Percentiles rank a stretch among this genome's conserved stretches.
Conservation (phyloP, 2,113 vertebrate genomes). For the Triplophysa tibetana region DNA sequence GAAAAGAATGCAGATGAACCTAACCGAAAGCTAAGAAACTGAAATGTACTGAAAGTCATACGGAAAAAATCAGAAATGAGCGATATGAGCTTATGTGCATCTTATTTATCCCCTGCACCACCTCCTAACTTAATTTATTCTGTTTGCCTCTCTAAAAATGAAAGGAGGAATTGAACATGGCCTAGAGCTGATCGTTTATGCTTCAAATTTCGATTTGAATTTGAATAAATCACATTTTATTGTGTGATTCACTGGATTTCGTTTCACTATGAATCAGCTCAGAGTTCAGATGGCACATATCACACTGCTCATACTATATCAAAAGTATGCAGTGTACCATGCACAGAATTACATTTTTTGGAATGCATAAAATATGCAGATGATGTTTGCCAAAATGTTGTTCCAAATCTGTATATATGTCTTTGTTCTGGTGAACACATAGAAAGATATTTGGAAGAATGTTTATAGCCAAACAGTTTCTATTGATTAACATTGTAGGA, state of each 20-base stretch:
- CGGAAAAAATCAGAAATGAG: not conserved
- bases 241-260: conserved; percentile 13
- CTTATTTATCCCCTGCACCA: not conserved
- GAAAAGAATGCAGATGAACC: not conserved
- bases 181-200: conserved; percentile 13
- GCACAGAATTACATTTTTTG: not conserved
- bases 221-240: conserved; percentile 17
- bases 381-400: too few species aligned
- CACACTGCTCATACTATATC: not conserved
- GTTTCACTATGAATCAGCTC: conserved; percentile 27
- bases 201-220: conserved; percentile 2
- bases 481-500: too few species aligned
- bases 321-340: not conserved
- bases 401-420: too few species aligned
- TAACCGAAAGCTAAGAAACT: not conserved
- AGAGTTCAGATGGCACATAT: not conserved
- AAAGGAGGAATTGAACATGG: conserved; percentile 1
- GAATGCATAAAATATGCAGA: too few species aligned
- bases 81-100: conserved; percentile 8
- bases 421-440: too few species aligned
- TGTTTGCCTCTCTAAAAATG: not conserved
- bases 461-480: too few species aligned
- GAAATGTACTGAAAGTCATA: not conserved
- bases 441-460: too few species aligned
- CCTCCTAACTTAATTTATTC: conserved; percentile 22